phyloP scores from a whole-genome alignment of 2,888 invertebrate genomes.

The Tachina fera region DNA sequence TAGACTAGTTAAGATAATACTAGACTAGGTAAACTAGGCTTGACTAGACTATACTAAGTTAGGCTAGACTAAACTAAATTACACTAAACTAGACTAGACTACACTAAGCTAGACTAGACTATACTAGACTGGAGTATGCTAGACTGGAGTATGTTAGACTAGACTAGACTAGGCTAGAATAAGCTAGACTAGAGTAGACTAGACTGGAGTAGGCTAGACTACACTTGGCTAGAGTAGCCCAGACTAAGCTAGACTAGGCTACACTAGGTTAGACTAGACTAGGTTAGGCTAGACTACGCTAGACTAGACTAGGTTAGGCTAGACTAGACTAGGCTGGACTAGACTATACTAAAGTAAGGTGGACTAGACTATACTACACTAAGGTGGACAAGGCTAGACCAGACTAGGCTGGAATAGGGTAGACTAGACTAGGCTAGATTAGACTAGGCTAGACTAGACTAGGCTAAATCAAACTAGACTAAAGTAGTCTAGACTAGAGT shows the following conservation, averaged over 20 bases:
- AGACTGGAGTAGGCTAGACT: neutral
- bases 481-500: neutral
- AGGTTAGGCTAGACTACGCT: neutral
- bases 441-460: neutral
- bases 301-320: neutral
- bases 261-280: neutral
- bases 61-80: neutral
- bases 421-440: neutral
- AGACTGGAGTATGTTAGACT: neutral
- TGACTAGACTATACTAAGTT: neutral
- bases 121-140: neutral
- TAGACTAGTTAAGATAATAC: neutral
- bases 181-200: neutral
- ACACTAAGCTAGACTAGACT: neutral
- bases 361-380: too few relatives aligned
- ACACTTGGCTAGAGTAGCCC: neutral
- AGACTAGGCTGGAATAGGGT: neutral
- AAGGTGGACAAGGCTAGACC: too few relatives aligned
- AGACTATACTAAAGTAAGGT: too few relatives aligned
- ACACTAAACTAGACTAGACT: neutral
- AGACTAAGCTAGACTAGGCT: too few relatives aligned
- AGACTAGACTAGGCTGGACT: neutral
- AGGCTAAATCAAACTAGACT: neutral
- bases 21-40: neutral
- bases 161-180: neutral